Conservation (phyloP, 2,113 vertebrate genomes). For the Pachypanchax playfairii region DNA sequence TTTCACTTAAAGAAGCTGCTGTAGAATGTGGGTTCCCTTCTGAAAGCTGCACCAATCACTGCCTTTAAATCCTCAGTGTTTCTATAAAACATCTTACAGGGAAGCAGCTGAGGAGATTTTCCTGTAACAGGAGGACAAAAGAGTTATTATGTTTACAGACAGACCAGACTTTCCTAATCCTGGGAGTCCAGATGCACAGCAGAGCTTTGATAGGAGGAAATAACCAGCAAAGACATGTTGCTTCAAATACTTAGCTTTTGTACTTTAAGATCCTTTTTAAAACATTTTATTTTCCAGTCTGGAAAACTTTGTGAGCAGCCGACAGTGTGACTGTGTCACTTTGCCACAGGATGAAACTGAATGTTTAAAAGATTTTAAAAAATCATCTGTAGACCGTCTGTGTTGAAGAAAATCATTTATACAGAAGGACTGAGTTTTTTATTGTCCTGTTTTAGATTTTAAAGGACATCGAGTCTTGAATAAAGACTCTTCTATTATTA, state of each 20-base stretch:
- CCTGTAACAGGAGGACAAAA: background rate
- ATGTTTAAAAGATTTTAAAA: too few relatives aligned
- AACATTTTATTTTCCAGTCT: constrained; percentile 20
- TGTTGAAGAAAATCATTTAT: too few relatives aligned
- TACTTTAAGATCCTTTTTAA: constrained; percentile 2
- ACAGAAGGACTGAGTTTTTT: too few relatives aligned
- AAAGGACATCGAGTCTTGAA: too few relatives aligned
- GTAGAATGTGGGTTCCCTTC: constrained; percentile 1
- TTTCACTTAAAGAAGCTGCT: too few relatives aligned
- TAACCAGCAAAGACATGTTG: constrained; percentile 12
- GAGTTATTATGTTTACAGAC: constrained; percentile 63
- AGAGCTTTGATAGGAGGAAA: constrained; percentile 19
- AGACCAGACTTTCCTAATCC: background rate
- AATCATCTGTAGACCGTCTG: too few relatives aligned
- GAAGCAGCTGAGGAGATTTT: background rate
- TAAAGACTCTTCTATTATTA: too few relatives aligned
- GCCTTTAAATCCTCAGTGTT: background rate
- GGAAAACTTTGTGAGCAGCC: background rate
- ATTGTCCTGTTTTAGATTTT: too few relatives aligned
- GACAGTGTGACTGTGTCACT: constrained; percentile 2
- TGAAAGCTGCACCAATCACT: background rate
- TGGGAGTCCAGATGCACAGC: constrained; percentile 33
- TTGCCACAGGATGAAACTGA: too few relatives aligned
- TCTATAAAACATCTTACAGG: background rate
- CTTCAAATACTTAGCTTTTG: constrained; percentile 4